Base-by-base conservation (phyloP, 2,888 invertebrate genomes). In the Brachyptera putata region DNA sequence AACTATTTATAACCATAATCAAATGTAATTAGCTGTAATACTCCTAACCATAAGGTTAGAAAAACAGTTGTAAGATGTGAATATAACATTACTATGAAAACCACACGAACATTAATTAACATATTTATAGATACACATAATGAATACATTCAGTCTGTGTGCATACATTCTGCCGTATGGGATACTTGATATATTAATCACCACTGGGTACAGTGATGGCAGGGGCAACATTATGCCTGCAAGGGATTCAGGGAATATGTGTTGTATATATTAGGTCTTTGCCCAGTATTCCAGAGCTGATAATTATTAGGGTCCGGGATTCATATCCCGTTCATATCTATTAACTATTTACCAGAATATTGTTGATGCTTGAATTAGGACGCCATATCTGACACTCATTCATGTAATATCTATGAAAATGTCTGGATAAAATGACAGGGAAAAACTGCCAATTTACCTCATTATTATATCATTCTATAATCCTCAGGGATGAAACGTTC, bases 401-500 rank as follows among this genome's bases (percentile, higher is more conserved):
- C 63, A 63, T 63, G 39, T 59, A 63, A 63, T 61, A 63, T 61
- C 56, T 55, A 59, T 58, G 61, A 58, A 61, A 59, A 53, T 61
- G 63, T 57, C 62, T 21, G 36, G 46, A 46, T 46, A 18, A 46
- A 46, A 46, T 46, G 46, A 46, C 46, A 46, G 46, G 7, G 46
- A 46, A 46, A n/a, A 46, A 46, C 21, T 46, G 24, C 46, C 46
- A 46, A 46, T 46, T 24, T 24, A 21, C 41, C 25, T 24, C n/a
- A n/a, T n/a, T n/a, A n/a, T n/a, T n/a, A n/a, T n/a, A n/a, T n/a
- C n/a, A n/a, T n/a, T n/a, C n/a, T n/a, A n/a, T n/a, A n/a, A n/a
- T n/a, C n/a, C n/a, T n/a, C n/a, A n/a, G n/a, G n/a, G n/a, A n/a
- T n/a, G n/a, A n/a, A n/a, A n/a, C n/a, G n/a, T n/a, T n/a, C n/a